These are phyloP conservation scores for Tylochromis polylepis DNA, from an alignment of 2,113 vertebrate genomes.

Conservation along the genomic window DNA sequence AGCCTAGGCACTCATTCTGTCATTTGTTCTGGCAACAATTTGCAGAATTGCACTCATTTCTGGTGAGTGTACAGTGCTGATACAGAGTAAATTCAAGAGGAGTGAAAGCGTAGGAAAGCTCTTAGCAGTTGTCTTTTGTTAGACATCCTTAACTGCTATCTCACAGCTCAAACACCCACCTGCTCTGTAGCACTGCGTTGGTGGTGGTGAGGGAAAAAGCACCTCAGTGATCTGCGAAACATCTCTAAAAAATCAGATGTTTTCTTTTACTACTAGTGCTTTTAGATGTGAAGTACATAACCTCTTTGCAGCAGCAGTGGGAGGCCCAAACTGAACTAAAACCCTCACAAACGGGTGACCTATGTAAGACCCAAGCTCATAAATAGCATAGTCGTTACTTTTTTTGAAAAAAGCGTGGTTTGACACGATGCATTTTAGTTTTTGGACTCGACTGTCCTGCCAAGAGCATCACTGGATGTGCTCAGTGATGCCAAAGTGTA, in stretches of 20 bases:
- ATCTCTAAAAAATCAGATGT: slow-evolving; percentile 11
- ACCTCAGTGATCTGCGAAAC: not conserved
- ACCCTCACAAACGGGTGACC: not conserved
- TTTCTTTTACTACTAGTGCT: slow-evolving; percentile 20
- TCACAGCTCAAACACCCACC: slow-evolving; percentile 32
- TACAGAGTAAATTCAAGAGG: not conserved
- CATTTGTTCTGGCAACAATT: not conserved
- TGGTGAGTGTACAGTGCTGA: not conserved
- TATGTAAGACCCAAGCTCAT: not conserved
- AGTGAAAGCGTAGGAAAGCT: not conserved
- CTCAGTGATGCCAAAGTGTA: not conserved
- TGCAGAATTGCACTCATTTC: too few species aligned
- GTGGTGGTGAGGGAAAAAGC: slow-evolving; percentile 11
- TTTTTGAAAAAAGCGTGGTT: not conserved
- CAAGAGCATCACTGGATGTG: not conserved
- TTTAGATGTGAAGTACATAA: not conserved
- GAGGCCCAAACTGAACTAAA: slow-evolving; percentile 10
- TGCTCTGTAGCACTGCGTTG: slow-evolving; percentile 9
- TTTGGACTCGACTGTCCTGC: slow-evolving; percentile 6
- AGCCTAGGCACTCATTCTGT: not conserved
- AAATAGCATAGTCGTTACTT: slow-evolving; percentile 1
- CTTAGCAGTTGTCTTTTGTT: slow-evolving; percentile 6
- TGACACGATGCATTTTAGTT: not conserved
- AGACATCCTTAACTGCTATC: not conserved
- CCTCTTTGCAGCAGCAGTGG: slow-evolving; percentile 17